Conservation (phyloP, 1,140 invertebrate species). For the fruit fly (Drosophila melanogaster) region DNA sequence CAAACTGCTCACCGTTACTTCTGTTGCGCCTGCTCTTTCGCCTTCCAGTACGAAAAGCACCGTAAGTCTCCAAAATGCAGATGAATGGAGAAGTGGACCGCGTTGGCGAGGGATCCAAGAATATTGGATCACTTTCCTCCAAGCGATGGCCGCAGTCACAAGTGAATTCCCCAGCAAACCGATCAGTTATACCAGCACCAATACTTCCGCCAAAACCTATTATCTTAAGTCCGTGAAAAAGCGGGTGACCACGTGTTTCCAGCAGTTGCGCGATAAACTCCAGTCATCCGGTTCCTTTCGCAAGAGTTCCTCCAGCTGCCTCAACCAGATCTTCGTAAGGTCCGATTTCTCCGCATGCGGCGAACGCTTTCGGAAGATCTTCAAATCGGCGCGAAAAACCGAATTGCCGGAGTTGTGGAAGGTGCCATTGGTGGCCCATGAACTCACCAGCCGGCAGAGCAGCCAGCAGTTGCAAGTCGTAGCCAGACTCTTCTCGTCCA, state of each 20-base stretch:
- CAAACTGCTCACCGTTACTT: conserved; percentile 16
- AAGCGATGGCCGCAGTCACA: conserved; percentile 74
- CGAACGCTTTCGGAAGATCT: conserved; percentile 54
- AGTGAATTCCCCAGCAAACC: conserved; percentile 76
- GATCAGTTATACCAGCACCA: conserved; percentile 49
- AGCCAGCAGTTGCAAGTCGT: conserved; percentile 52
- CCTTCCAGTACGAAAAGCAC: conserved; percentile 4
- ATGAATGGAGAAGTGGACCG: background rate
- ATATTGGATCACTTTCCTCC: conserved; percentile 50
- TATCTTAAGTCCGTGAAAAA: conserved; percentile 62
- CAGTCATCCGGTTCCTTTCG: conserved; percentile 27
- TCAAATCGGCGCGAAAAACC: conserved; percentile 23
- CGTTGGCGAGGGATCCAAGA: background rate
- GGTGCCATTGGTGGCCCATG: conserved; percentile 10
- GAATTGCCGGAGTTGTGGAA: conserved; percentile 13
- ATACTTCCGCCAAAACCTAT: conserved; percentile 9
- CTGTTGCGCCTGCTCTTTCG: conserved; percentile 1
- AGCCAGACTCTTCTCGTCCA: conserved; percentile 68
- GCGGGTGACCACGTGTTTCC: conserved; percentile 77
- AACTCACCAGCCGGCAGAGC: conserved; percentile 2
- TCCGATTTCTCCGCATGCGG: conserved; percentile 39
- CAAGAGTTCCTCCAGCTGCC: conserved; percentile 30
- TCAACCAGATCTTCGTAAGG: conserved; percentile 47
- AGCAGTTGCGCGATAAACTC: conserved; percentile 61
- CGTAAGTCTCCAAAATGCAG: conserved; percentile 7